phyloP scores from a whole-genome alignment of 2,888 invertebrate species.

The Heterodera filipjevi region DNA sequence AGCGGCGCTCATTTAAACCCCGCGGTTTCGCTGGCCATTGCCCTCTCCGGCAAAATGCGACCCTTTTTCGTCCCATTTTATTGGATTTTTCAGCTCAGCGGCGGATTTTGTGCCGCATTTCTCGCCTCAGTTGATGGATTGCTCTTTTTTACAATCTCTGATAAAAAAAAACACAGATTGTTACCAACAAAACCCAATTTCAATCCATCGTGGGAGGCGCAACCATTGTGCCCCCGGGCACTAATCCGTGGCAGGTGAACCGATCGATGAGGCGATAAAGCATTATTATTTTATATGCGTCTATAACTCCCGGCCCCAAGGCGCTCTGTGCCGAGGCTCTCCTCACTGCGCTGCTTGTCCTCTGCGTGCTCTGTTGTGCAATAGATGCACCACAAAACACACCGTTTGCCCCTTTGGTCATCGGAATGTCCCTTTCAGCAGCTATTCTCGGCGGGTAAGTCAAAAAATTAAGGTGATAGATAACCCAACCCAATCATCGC shows the following conservation, averaged over 20 bases:
- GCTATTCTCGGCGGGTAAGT: slow-evolving; percentile 65
- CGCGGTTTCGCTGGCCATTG: slow-evolving; percentile 66
- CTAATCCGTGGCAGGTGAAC: slow-evolving; percentile 44
- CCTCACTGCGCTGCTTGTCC: slow-evolving; percentile 64
- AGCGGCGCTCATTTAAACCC: slow-evolving; percentile 69
- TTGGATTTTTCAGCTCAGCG: slow-evolving; percentile 64
- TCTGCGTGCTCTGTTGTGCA: slow-evolving; percentile 66
- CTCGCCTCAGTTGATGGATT: slow-evolving; percentile 27
- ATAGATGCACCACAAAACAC: slow-evolving; percentile 63
- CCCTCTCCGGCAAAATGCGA: slow-evolving; percentile 48
- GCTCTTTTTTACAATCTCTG: slow-evolving; percentile 7
- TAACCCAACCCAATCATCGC: not conserved
- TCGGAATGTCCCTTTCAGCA: slow-evolving; percentile 65
- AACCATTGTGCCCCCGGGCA: slow-evolving; percentile 34
- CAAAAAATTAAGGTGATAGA: too few species aligned
- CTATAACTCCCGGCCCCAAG: slow-evolving; percentile 25
- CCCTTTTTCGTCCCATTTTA: slow-evolving; percentile 42
- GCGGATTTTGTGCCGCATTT: slow-evolving; percentile 48
- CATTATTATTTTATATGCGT: not conserved
- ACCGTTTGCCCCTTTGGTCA: slow-evolving; percentile 65
- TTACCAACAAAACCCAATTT: slow-evolving; percentile 39
- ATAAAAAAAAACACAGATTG: slow-evolving; percentile 29
- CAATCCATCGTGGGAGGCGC: slow-evolving; percentile 41
- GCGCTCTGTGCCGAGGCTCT: slow-evolving; percentile 60
- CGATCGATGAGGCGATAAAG: not conserved